Percentiles rank a stretch among this genome's conserved stretches.
Evolutionary conservation across 2,888 invertebrate genomes (phyloP).

Genomic region (Synanthedon formicaeformis): DNA sequence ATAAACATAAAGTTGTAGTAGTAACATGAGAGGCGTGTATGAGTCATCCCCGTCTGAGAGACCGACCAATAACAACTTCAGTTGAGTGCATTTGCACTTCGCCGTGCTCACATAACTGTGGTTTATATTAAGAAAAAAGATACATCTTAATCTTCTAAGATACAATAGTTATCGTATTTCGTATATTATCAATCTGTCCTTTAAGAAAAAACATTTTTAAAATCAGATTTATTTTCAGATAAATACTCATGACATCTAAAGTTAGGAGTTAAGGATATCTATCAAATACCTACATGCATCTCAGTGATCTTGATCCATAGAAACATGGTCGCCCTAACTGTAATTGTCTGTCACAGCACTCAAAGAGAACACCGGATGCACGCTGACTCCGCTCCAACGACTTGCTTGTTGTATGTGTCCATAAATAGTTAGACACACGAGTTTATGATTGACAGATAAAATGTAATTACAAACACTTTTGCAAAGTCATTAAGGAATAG

Average conservation of each 20-base stretch:
- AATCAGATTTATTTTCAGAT: too few species aligned
- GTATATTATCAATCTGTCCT: too few species aligned
- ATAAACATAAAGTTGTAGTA: constrained; percentile 11
- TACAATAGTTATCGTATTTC: too few species aligned
- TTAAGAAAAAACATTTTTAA: too few species aligned
- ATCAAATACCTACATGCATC: too few species aligned
- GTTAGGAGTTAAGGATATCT: too few species aligned
- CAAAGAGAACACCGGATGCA: constrained; percentile 13
- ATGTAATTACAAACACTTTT: constrained; percentile 21
- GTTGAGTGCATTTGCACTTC: background rate
- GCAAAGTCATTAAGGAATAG: constrained; percentile 13
- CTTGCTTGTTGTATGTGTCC: constrained; percentile 5
- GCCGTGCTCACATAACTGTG: too few species aligned
- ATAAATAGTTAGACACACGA: constrained; percentile 14
- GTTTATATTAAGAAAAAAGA: too few species aligned
- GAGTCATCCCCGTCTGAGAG: constrained; percentile 11
- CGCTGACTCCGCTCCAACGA: constrained; percentile 8
- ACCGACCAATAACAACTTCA: constrained; percentile 10
- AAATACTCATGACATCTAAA: too few species aligned
- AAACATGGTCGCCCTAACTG: constrained; percentile 6
- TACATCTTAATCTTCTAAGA: too few species aligned
- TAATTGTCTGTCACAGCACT: constrained; percentile 9
- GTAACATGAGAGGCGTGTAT: constrained; percentile 10
- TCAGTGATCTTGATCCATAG: background rate
- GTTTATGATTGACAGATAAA: constrained; percentile 18